These are phyloP conservation scores for Brachionus koreanus DNA, from an alignment of 1,140 invertebrate genomes.

Conservation along the genomic window DNA sequence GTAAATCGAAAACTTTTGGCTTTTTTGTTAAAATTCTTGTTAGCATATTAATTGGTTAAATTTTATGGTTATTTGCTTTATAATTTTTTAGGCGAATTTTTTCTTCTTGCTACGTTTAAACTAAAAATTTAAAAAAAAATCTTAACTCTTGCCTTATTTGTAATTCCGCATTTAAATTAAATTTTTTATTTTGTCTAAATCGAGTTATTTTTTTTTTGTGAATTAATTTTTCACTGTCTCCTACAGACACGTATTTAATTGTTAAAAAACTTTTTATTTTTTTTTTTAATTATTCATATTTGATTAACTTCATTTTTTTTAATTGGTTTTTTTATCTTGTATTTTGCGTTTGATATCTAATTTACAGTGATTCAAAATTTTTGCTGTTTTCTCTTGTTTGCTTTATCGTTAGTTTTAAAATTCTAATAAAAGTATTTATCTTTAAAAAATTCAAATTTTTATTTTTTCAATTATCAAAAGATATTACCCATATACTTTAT, in stretches of 20 bases:
- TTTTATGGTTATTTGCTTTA: background rate
- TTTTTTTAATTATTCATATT: background rate
- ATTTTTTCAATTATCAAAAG: too few relatives aligned
- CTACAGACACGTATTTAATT: background rate
- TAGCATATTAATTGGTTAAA: background rate
- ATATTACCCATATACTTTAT: too few relatives aligned
- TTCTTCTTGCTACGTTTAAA: background rate
- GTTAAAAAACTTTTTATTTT: conserved; percentile 12
- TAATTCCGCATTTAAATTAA: conserved; percentile 27
- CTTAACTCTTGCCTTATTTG: background rate
- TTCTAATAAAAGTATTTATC: conserved; percentile 32
- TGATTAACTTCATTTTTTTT: background rate
- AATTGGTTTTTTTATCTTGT: background rate
- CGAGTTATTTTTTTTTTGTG: background rate
- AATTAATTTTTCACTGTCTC: background rate
- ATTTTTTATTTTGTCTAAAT: background rate
- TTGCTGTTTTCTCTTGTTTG: conserved; percentile 32
- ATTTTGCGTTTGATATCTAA: background rate
- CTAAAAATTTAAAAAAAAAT: background rate
- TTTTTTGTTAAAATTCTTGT: background rate
- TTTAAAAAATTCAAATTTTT: background rate
- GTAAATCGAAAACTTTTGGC: background rate
- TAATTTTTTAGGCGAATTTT: background rate
- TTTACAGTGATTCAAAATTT: conserved; percentile 5
- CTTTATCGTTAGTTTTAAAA: conserved; percentile 30